Evolutionary conservation across 1,140 invertebrate species (phyloP), one percentile per base, ranked within the genome.

Genomic region (Atta cephalotes): DNA sequence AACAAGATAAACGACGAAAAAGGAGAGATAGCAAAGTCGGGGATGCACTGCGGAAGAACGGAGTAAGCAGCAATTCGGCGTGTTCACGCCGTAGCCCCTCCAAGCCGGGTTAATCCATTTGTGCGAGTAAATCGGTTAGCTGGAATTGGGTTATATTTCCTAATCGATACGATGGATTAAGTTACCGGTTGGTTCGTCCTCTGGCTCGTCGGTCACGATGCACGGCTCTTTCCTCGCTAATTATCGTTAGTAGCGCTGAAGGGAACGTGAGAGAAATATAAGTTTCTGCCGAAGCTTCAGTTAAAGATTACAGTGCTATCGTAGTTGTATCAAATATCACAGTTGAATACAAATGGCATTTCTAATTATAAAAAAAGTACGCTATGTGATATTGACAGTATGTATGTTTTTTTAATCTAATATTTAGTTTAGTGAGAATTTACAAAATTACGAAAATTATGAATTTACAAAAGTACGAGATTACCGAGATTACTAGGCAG

Each of bases 101-200:
- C 71, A 56, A 89, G 71, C 84, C 56, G 76, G 78, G 79, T 92
- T 91, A 92, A 92, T 92, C 91, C 91, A 89, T 92, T 92, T 89
- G 92, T 85, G 85, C 79, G 85, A 91, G 90, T 89, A 92, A 92
- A 90, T 89, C 88, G 88, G 90, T 92, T 92, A 84, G 70, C 53
- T 62, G 74, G 79, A 93, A 92, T 92, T 92, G 88, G 91, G 91
- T 93, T 93, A 93, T 91, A 92, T 92, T 92, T 91, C 90, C 90
- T 92, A 92, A 92, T 93, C 92, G 90, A 93, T 92, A 90, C 71
- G 89, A 90, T 89, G 88, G 92, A 93, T 93, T 90, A 88, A 85
- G 87, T 92, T 92, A 90, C 70, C 63, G 85, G 87, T 66, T 66
- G 74, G 58, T 74, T 56, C 82, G 70, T 63, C 68, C 70, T 58